These are phyloP conservation scores for Clistopyga incitator DNA, from an alignment of 2,888 invertebrate species.

Conservation along the genomic window DNA sequence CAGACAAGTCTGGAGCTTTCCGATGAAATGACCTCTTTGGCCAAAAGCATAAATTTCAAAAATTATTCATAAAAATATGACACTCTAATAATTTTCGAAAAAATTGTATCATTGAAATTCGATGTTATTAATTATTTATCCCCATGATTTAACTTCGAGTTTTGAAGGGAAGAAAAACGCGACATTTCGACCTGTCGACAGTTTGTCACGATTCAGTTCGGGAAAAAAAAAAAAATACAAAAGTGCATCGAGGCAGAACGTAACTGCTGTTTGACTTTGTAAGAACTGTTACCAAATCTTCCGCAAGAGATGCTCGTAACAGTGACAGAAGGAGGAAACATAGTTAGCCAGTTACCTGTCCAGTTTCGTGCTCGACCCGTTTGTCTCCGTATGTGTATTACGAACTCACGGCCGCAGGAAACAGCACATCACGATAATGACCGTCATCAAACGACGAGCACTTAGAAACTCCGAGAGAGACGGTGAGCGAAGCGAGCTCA, in stretches of 20 bases:
- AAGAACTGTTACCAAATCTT: constrained; percentile 24
- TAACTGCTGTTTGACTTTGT: constrained; percentile 16
- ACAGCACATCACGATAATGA: constrained; percentile 83
- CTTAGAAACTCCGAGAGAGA: constrained; percentile 74
- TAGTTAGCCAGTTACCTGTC: constrained; percentile 35
- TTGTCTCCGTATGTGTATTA: constrained; percentile 64
- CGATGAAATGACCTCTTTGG: background rate
- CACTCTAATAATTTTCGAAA: too few relatives aligned
- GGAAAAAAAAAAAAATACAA: too few relatives aligned
- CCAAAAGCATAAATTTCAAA: background rate
- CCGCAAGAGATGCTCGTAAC: constrained; percentile 4
- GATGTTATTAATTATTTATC: too few relatives aligned
- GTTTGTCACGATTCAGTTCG: background rate
- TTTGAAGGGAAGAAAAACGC: background rate
- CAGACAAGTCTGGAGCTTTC: background rate
- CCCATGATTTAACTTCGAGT: too few relatives aligned
- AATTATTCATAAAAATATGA: too few relatives aligned
- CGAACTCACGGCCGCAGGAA: constrained; percentile 82
- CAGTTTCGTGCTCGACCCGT: constrained; percentile 54
- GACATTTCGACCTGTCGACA: background rate
- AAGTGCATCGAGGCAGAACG: background rate
- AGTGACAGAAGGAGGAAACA: constrained; percentile 24
- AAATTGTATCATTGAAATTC: too few relatives aligned
- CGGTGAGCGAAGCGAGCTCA: constrained; percentile 56
- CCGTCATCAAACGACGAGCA: constrained; percentile 83